Conservation (phyloP, 1,140 invertebrate species). For the Tetramorium simillimum region DNA sequence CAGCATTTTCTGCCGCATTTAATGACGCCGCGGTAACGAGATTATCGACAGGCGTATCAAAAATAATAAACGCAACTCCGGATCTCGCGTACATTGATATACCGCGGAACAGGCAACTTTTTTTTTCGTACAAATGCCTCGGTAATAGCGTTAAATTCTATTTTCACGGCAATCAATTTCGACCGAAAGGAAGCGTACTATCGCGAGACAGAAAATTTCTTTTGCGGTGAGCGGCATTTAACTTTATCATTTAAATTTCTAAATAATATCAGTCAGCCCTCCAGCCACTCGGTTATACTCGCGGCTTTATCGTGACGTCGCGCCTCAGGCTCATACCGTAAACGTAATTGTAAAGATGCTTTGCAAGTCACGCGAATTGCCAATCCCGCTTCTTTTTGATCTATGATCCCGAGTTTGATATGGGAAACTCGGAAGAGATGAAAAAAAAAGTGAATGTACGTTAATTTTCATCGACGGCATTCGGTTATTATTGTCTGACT, state of each 20-base stretch:
- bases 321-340: conserved; percentile 3
- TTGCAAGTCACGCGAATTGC: conserved; percentile 43
- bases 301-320: conserved; percentile 32
- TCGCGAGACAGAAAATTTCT: conserved; percentile 2
- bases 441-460: not conserved
- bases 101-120: conserved; percentile 30
- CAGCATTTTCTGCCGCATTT: conserved; percentile 27
- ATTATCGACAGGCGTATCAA: conserved; percentile 42
- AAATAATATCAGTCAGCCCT: conserved; percentile 29
- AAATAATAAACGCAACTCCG: not conserved
- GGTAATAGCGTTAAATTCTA: conserved; percentile 16
- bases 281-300: not conserved
- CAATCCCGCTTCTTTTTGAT: conserved; percentile 42
- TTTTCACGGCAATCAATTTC: conserved; percentile 31
- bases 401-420: not conserved
- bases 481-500: not conserved
- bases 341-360: conserved; percentile 45
- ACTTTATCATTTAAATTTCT: conserved; percentile 49
- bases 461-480: not conserved
- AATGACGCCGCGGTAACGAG: conserved; percentile 42
- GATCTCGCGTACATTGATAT: not conserved
- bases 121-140: not conserved
- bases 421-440: not conserved
- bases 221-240: not conserved
- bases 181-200: not conserved